A percentile compares a stretch with the other conserved stretches of the same genome.
phyloP scores from a whole-genome alignment of 2,888 invertebrate genomes.

The Poecilobothrus nobilitatus region DNA sequence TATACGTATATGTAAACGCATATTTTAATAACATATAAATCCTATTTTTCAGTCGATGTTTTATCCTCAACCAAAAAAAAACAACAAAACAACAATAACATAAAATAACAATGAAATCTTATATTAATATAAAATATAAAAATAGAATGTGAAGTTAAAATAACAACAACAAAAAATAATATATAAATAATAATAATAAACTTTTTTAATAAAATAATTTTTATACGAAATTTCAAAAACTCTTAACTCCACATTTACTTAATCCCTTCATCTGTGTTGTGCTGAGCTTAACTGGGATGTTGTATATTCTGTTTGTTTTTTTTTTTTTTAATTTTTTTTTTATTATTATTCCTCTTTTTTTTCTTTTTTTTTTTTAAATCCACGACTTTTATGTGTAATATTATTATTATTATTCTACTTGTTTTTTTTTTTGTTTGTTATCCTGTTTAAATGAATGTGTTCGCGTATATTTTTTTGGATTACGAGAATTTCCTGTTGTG shows the following conservation, averaged over 20 bases:
- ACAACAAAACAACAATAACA: too few relatives aligned
- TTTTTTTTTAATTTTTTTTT: not conserved
- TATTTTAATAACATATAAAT: too few relatives aligned
- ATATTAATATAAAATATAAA: too few relatives aligned
- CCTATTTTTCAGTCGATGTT: too few relatives aligned
- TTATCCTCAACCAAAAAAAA: too few relatives aligned
- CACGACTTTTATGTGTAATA: not conserved
- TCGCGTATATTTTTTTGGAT: conserved; percentile 2
- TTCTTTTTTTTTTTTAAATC: not conserved
- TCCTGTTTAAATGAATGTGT: not conserved
- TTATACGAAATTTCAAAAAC: not conserved
- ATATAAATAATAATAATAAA: not conserved
- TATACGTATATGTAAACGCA: too few relatives aligned
- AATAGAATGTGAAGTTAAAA: not conserved
- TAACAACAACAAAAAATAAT: not conserved
- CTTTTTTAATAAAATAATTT: conserved; percentile 4
- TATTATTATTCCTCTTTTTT: too few relatives aligned
- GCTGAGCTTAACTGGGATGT: not conserved
- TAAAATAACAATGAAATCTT: too few relatives aligned
- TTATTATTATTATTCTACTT: too few relatives aligned
- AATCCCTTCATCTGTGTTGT: not conserved
- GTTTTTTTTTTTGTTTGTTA: too few relatives aligned
- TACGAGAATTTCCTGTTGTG: not conserved
- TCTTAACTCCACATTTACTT: conserved; percentile 1
- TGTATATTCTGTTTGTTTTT: not conserved